Evolutionary conservation across 92 coral and sea anemone species (phyloP).

Genomic region (Blastomussa wellsi): DNA sequence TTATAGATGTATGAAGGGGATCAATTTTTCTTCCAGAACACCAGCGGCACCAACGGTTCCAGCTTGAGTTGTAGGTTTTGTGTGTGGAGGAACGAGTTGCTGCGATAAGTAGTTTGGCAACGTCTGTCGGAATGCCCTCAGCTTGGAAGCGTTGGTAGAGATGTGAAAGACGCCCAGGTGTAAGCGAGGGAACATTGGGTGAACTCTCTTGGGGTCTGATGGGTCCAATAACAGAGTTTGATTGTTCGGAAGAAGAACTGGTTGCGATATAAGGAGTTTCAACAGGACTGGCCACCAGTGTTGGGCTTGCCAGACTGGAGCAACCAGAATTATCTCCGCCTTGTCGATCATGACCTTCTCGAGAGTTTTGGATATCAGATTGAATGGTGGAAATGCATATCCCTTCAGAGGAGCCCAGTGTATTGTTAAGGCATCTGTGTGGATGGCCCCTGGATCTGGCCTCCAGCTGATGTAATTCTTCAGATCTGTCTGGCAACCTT

Average conservation of each 20-base stretch:
- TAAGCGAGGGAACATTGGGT: constrained; percentile 45
- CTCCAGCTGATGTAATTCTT: constrained; percentile 45
- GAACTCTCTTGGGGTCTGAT: constrained; percentile 18
- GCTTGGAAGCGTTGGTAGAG: constrained; percentile 37
- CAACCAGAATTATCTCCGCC: constrained; percentile 45
- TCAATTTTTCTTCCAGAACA: constrained; percentile 30
- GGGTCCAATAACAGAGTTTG: neutral
- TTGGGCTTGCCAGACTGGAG: constrained; percentile 54
- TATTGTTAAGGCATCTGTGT: no score
- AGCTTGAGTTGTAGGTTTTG: constrained; percentile 47
- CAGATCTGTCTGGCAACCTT: constrained; percentile 1
- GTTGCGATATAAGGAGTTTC: constrained; percentile 40
- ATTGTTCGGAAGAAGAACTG: constrained; percentile 20
- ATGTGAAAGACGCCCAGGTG: constrained; percentile 39
- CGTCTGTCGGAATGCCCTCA: constrained; percentile 33
- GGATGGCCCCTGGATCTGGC: constrained; percentile 37
- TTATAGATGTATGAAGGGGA: constrained; percentile 52
- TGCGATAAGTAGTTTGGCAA: constrained; percentile 41
- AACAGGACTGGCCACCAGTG: constrained; percentile 56
- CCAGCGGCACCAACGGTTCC: constrained; percentile 53
- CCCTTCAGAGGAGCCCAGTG: constrained; percentile 25
- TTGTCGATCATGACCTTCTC: constrained; percentile 32
- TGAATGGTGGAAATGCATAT: constrained; percentile 52
- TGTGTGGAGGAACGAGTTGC: constrained; percentile 52
- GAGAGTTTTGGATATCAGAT: constrained; percentile 37